Conservation (phyloP, 37 sponge, comb jelly and placozoan genomes). For the Halisarca cf. caerulea region DNA sequence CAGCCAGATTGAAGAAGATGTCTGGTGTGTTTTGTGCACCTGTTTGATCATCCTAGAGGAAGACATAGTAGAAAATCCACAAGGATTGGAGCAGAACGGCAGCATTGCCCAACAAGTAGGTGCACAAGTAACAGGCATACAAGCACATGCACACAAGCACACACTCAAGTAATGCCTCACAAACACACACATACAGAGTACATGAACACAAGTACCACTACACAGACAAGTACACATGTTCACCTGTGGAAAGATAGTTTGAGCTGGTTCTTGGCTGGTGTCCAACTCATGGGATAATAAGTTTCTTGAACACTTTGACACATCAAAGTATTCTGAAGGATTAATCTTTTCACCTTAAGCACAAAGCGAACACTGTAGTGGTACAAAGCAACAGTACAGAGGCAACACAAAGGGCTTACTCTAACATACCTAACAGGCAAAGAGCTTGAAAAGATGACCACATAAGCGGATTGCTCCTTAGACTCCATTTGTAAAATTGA, state of each 20-base stretch:
- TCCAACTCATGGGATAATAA: constrained; percentile 26
- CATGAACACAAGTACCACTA: too few relatives aligned
- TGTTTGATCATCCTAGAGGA: background rate
- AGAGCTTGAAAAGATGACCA: constrained; percentile 85
- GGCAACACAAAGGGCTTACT: background rate
- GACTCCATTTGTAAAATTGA: constrained; percentile 50
- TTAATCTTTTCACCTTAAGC: constrained; percentile 43
- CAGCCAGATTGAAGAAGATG: constrained; percentile 43
- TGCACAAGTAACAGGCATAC: too few relatives aligned
- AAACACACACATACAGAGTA: too few relatives aligned
- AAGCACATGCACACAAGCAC: too few relatives aligned
- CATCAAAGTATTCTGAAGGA: constrained; percentile 64
- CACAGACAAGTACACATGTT: background rate
- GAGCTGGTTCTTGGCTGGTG: background rate
- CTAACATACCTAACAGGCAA: constrained; percentile 55
- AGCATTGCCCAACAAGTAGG: too few relatives aligned
- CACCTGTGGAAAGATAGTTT: background rate
- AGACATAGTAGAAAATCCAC: background rate
- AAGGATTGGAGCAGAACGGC: background rate
- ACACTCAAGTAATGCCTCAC: too few relatives aligned
- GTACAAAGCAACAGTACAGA: background rate
- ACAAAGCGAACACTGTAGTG: background rate
- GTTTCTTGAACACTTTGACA: constrained; percentile 44
- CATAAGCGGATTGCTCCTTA: constrained; percentile 84
- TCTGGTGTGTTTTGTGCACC: constrained; percentile 48